Base-by-base conservation (phyloP, 1,140 invertebrate genomes). In the Asbolus verrucosus region DNA sequence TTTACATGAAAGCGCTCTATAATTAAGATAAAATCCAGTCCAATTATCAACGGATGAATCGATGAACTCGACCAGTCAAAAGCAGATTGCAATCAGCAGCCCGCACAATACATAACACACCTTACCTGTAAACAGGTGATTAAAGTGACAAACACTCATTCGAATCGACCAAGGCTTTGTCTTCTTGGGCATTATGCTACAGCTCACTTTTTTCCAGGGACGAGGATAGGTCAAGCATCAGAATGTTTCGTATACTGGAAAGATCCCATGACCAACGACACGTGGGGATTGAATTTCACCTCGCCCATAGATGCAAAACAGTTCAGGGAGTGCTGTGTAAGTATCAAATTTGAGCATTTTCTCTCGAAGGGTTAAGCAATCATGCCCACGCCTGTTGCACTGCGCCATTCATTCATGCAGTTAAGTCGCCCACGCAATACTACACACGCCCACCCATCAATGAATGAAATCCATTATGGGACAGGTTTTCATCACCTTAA, bases 241-340 rank as follows among this genome's bases (percentile, higher is more conserved):
- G 96, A 98, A 86, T 98, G 96, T 84, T 98, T 98, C 83, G 94
- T 98, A 30, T 98, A 98, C 81, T 98, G 96, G 96, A 97, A 97
- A 83, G 97, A 98, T 84, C 91, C 93, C 1, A 92, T 94, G 88
- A 96, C 94, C 72, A 95, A 94, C 81, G 95, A 97, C 81, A 98
- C 97, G n/a, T 98, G 97, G 96, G 96, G 97, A 41, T 87, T 98
- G 62, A 98, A 98, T 98, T 80, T 98, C 81, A 98, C 96, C 36
- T 98, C 95, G 36, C 91, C 96, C 14, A 94, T 96, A 77, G 96
- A 98, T 83, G 96, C 96, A 66, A 96, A 97, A 85, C 93, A 97
- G 83, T 98, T 98, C 83, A 86, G 94, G 81, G 96, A 98, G 88
- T 97, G 94, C 84, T 97, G 95, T 85, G 95, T 98, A 89, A 96